Conservation (phyloP, 35 echinoderm and acorn worm species). For the Ophioderma brevispina region DNA sequence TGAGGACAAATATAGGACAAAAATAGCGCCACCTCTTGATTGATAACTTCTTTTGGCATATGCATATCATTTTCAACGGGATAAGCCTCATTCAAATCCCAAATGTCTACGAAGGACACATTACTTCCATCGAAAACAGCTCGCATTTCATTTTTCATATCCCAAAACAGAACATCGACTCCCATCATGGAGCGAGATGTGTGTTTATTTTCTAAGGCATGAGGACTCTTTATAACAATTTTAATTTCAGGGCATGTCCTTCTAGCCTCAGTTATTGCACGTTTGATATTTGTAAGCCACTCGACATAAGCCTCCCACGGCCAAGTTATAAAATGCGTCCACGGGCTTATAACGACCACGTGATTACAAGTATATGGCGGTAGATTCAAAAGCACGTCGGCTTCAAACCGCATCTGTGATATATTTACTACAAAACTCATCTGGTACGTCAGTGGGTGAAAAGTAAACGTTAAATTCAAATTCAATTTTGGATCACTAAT, state of each 20-base stretch:
- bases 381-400: constrained; percentile 34
- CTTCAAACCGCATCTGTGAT: constrained; percentile 40
- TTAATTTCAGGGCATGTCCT: constrained; percentile 51
- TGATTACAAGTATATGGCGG: constrained; percentile 27
- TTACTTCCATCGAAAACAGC: constrained; percentile 44
- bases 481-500: neutral
- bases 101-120: constrained; percentile 50
- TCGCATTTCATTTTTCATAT: constrained; percentile 42
- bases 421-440: constrained; percentile 26
- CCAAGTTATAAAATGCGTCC: constrained; percentile 59
- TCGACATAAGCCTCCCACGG: constrained; percentile 52
- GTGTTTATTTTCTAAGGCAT: constrained; percentile 23
- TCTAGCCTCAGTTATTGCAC: constrained; percentile 8
- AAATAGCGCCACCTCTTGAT: constrained; percentile 52
- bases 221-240: constrained; percentile 61
- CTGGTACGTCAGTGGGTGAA: constrained; percentile 12
- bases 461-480: constrained; percentile 18
- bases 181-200: constrained; percentile 12
- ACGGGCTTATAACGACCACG: constrained; percentile 58
- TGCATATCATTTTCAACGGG: constrained; percentile 54
- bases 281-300: constrained; percentile 33
- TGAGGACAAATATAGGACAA: constrained; percentile 43
- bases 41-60: constrained; percentile 58
- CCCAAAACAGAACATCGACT: constrained; percentile 45
- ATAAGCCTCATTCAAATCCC: constrained; percentile 75